Conservation (phyloP, 2,113 vertebrate genomes). For the Vicugna pacos region DNA sequence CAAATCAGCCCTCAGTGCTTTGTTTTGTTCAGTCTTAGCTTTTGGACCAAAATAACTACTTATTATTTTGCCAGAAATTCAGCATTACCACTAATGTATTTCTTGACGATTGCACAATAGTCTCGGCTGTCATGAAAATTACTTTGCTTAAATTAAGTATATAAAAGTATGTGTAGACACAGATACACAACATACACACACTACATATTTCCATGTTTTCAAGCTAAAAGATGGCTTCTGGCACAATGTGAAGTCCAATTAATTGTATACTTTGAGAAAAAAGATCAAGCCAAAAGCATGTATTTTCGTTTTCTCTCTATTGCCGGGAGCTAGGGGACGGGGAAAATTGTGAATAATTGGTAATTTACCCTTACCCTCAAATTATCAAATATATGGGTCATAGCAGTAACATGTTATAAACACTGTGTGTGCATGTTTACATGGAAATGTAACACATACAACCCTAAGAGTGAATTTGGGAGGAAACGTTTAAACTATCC, state of each 20-base stretch:
- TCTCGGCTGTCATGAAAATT: constrained; percentile 47
- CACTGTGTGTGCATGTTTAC: background rate
- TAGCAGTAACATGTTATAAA: background rate
- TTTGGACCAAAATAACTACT: constrained; percentile 59
- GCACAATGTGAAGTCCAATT: constrained; percentile 42
- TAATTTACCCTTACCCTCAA: constrained; percentile 12
- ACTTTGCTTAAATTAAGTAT: constrained; percentile 41
- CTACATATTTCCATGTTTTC: background rate
- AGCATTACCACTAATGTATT: constrained; percentile 41
- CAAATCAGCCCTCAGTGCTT: constrained; percentile 41
- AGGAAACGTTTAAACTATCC: background rate
- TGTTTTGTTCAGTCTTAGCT: constrained; percentile 71
- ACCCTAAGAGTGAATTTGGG: background rate
- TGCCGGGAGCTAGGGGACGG: background rate
- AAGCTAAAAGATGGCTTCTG: background rate
- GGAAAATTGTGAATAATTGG: background rate
- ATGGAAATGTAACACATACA: background rate
- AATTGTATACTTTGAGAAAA: constrained; percentile 27
- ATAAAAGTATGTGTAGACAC: background rate
- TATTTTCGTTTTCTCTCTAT: constrained; percentile 56
- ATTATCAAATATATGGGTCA: background rate
- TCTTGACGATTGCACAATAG: constrained; percentile 58
- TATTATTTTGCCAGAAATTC: constrained; percentile 66
- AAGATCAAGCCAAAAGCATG: constrained; percentile 19
- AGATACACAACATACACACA: background rate